Base-by-base conservation (phyloP, 2,888 invertebrate species). In the Isotomurus palustris region DNA sequence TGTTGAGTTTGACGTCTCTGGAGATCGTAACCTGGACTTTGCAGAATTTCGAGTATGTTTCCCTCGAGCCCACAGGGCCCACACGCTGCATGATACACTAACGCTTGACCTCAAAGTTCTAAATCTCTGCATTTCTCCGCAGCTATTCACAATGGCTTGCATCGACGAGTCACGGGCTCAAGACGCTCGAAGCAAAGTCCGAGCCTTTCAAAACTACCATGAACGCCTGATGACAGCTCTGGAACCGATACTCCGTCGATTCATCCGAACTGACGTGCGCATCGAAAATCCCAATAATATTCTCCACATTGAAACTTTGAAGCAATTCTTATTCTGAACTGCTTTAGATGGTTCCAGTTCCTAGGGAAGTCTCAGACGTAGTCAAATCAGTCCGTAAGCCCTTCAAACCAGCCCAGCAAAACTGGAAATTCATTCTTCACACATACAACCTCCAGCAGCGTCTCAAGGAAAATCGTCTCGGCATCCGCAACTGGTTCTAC, bases 71-170 rank as follows among this genome's bases (percentile, higher is more conserved):
- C 17, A 32, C 14, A 41, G 25, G 22, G n/a, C n/a, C n/a, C n/a
- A n/a, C n/a, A n/a, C n/a, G n/a, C n/a, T n/a, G n/a, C n/a, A n/a
- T n/a, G n/a, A n/a, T n/a, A n/a, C n/a, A n/a, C n/a, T n/a, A n/a
- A n/a, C n/a, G n/a, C n/a, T n/a, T n/a, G n/a, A n/a, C n/a, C n/a
- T n/a, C n/a, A 5, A 6, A 17, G 10, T 21, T 21, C 29, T 22
- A 22, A 35, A 29, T 27, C 19, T 32, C 4, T 48, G 29, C 8
- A 29, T 43, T 8, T 43, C n/a, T 22, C 43, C 48, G 12, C 32
- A 68, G 69, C 52, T 69, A 14, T 68, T 69, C 29, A 67, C 69
- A 12, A 68, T 69, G 69, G 69, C 69, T 2, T 69, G 69, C 38
- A 69, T 69, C 28, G 69, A 69, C 47, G 66, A 69, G 35, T 57